A percentile compares a stretch with the other conserved stretches of the same genome.
Conservation (phyloP, 23 tunicate species). For the Aplidium turbinatum region DNA sequence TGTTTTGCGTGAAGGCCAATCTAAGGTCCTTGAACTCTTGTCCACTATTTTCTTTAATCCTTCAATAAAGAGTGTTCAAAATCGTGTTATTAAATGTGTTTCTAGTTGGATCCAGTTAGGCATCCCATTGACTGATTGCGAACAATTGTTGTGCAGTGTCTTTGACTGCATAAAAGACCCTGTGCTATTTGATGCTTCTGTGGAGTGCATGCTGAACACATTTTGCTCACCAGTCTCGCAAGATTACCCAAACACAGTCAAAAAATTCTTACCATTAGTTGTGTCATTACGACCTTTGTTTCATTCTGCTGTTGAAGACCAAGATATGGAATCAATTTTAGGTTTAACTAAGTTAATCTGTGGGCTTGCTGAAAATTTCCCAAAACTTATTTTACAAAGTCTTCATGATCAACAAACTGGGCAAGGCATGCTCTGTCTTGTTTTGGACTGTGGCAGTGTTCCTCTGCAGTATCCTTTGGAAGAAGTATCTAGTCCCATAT, state of each 20-base stretch:
- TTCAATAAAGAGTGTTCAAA: conserved; percentile 1
- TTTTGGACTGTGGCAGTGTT: conserved; percentile 63
- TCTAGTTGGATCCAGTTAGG: conserved; percentile 85
- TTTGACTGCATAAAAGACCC: conserved; percentile 55
- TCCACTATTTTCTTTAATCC: conserved; percentile 2
- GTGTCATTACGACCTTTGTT: conserved; percentile 65
- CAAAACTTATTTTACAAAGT: conserved; percentile 73
- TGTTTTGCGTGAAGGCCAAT: conserved; percentile 25
- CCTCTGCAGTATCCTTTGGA: conserved; percentile 92
- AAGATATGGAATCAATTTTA: conserved; percentile 64
- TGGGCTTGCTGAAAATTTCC: conserved; percentile 89
- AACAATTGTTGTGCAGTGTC: conserved; percentile 37
- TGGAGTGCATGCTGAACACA: conserved; percentile 78
- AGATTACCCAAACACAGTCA: conserved; percentile 70
- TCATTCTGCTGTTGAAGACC: conserved; percentile 68
- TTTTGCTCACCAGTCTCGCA: conserved; percentile 71
- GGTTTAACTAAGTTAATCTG: conserved; percentile 88
- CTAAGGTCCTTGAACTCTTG: conserved; percentile 28
- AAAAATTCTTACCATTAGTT: conserved; percentile 63
- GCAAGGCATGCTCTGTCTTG: conserved; percentile 61
- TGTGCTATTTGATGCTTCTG: conserved; percentile 73
- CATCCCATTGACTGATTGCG: conserved; percentile 51
- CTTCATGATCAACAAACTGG: conserved; percentile 63
- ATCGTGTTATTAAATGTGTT: conserved; percentile 65
- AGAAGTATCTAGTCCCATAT: conserved; percentile 84